These are phyloP conservation scores for Microcebus murinus DNA, from an alignment of 2,113 vertebrate species.

Conservation along the genomic window DNA sequence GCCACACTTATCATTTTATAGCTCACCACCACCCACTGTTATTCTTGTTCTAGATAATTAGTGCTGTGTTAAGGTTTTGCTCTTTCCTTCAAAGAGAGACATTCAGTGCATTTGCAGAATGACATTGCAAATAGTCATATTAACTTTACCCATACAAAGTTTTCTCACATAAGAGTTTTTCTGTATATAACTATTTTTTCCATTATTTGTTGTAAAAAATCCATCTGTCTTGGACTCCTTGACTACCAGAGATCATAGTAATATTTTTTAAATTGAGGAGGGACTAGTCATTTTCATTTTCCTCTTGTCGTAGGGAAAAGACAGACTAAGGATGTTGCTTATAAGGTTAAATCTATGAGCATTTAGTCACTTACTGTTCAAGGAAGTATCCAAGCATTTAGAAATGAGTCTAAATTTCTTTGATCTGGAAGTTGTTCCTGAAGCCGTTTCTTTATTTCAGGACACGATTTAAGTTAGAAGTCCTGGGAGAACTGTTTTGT, in stretches of 20 bases:
- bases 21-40: neutral
- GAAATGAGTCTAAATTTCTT: neutral
- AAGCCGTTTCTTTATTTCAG: neutral
- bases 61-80: neutral
- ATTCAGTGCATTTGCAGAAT: neutral
- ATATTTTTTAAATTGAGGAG: neutral
- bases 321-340: neutral
- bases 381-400: neutral
- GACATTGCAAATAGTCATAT: neutral
- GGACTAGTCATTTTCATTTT: neutral
- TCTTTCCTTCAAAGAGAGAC: neutral
- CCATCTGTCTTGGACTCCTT: neutral
- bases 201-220: neutral
- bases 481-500: conserved; percentile 8
- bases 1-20: neutral
- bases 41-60: neutral
- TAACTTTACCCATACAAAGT: neutral
- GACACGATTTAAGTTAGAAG: conserved; percentile 8
- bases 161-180: neutral
- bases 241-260: neutral
- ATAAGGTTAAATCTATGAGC: neutral
- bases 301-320: neutral
- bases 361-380: neutral
- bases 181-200: neutral
- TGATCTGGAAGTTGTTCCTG: neutral